Conservation (phyloP, 1,140 invertebrate species). For the Cydia splendana region DNA sequence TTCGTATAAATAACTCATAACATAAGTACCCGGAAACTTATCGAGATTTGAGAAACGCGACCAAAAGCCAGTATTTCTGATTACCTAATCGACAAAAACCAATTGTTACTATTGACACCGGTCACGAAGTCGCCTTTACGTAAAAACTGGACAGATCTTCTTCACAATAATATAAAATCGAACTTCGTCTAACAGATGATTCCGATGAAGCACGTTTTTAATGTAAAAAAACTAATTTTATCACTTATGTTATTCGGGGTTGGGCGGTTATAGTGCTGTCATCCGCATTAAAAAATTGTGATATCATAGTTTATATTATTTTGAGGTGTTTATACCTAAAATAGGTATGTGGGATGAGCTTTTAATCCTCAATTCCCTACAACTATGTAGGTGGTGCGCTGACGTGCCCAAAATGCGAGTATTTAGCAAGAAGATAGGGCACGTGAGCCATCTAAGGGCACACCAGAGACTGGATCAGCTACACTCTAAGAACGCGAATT, state of each 20-base stretch:
- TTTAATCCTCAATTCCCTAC: no score
- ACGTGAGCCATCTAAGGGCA: no score
- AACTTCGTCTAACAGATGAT: background rate
- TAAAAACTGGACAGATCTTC: constrained; percentile 4
- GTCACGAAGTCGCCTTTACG: constrained; percentile 18
- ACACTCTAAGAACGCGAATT: no score
- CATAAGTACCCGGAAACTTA: constrained; percentile 15
- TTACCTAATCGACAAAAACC: constrained; percentile 21
- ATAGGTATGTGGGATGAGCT: no score
- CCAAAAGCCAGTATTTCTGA: constrained; percentile 21
- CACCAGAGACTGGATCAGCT: no score
- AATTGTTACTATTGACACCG: constrained; percentile 3
- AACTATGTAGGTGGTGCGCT: no score
- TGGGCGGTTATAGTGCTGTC: background rate
- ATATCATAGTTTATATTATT: background rate
- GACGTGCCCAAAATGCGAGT: no score
- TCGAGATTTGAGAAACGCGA: constrained; percentile 20
- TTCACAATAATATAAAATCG: background rate
- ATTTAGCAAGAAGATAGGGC: no score
- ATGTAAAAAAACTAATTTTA: background rate
- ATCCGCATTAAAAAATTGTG: background rate
- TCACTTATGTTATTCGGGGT: background rate
- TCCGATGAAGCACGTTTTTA: background rate
- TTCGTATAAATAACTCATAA: constrained; percentile 23
- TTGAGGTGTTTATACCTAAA: no score